These are phyloP conservation scores for Pristionchus entomophagus DNA, from an alignment of 2,888 invertebrate genomes.

Conservation along the genomic window DNA sequence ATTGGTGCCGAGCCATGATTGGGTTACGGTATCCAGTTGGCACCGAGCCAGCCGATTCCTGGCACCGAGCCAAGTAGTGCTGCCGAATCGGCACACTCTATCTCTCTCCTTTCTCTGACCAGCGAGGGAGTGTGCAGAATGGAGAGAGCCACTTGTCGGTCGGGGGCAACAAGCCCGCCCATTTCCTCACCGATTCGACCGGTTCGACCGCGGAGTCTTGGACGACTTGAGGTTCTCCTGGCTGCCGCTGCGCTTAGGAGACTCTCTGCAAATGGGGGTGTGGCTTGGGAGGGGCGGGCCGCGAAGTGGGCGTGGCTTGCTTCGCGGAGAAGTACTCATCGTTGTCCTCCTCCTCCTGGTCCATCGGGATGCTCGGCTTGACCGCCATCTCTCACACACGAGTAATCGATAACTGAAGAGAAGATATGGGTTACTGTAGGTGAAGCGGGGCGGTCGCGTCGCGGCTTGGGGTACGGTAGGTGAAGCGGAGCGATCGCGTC, in stretches of 20 bases:
- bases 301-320: background rate
- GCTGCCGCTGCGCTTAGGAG: background rate
- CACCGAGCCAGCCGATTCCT: too few relatives aligned
- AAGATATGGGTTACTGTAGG: background rate
- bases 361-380: constrained; percentile 24
- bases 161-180: too few relatives aligned
- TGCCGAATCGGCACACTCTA: too few relatives aligned
- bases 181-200: too few relatives aligned
- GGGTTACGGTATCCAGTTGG: too few relatives aligned
- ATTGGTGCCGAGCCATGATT: too few relatives aligned
- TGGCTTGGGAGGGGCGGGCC: too few relatives aligned
- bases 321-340: background rate
- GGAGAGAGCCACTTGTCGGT: too few relatives aligned
- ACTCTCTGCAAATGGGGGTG: background rate
- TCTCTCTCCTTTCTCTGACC: too few relatives aligned
- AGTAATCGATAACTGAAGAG: constrained; percentile 10
- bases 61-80: too few relatives aligned
- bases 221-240: background rate
- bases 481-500: background rate
- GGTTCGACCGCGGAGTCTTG: too few relatives aligned
- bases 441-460: background rate
- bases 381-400: background rate
- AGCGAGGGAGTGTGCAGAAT: too few relatives aligned
- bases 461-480: background rate
- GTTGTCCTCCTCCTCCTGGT: constrained; percentile 31